Percentiles rank a stretch among this genome's conserved stretches.
These are phyloP conservation scores for Eptatretus atami DNA, from an alignment of 2,797 vertebrate species.

Conservation along the genomic window DNA sequence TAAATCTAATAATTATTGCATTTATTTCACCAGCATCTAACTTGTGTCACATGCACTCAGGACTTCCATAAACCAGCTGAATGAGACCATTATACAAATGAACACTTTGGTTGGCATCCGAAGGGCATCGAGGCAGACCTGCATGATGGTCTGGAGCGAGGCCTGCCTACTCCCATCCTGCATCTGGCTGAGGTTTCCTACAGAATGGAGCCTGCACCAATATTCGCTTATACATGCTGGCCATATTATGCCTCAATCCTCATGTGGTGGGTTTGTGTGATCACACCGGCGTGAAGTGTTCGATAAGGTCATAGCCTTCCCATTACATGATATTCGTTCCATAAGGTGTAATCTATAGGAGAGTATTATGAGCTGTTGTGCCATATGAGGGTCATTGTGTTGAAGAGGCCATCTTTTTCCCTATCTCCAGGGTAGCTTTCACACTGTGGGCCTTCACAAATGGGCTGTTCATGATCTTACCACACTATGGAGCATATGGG, in stretches of 20 bases:
- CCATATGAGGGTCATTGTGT: too few species aligned
- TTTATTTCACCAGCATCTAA: too few species aligned
- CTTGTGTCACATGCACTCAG: not conserved
- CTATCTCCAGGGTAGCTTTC: conserved; percentile 14
- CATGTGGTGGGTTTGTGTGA: conserved; percentile 33
- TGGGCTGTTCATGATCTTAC: conserved; percentile 42
- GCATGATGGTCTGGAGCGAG: conserved; percentile 20
- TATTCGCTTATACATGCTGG: conserved; percentile 34
- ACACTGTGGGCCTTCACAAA: conserved; percentile 63
- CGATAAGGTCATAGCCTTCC: not conserved
- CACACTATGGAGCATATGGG: conserved; percentile 53
- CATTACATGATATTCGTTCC: too few species aligned
- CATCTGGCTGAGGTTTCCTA: conserved; percentile 64
- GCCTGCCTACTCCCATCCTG: conserved; percentile 53
- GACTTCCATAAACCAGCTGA: conserved; percentile 29
- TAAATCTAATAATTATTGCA: too few species aligned
- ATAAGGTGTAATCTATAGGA: conserved; percentile 10
- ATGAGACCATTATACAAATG: conserved; percentile 91
- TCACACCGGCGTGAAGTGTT: not conserved
- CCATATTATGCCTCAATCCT: conserved; percentile 36
- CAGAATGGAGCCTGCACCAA: conserved; percentile 28
- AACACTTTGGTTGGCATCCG: conserved; percentile 37
- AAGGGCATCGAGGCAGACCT: conserved; percentile 23
- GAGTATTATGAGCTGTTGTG: too few species aligned
- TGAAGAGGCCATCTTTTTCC: too few species aligned